phyloP scores from a whole-genome alignment of 2,797 vertebrate species.

The Poliocrania exsul region DNA sequence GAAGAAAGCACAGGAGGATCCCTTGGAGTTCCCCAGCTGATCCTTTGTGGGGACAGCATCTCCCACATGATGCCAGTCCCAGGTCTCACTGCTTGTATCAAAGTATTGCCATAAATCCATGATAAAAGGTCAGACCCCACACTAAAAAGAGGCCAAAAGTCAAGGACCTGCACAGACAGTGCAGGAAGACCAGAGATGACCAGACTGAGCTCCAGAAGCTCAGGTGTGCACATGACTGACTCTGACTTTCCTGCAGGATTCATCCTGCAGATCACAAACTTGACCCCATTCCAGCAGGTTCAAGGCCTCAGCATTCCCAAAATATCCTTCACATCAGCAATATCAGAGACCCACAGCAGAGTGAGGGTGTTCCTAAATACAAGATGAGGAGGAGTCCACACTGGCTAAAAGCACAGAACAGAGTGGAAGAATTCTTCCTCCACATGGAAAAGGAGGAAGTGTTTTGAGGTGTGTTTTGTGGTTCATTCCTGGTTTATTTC shows the following conservation, averaged over 20 bases:
- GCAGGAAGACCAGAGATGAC: neutral
- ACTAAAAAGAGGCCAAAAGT: neutral
- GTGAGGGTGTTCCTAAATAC: neutral
- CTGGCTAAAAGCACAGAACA: rapidly evolving
- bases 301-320: neutral
- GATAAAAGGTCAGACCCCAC: rapidly evolving
- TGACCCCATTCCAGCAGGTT: neutral
- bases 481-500: neutral
- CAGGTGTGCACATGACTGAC: rapidly evolving
- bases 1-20: neutral
- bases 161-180: rapidly evolving
- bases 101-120: neutral
- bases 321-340: neutral
- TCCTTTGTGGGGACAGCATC: rapidly evolving
- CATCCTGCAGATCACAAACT: neutral
- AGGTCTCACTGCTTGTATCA: rapidly evolving
- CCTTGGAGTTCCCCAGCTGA: neutral
- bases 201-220: neutral
- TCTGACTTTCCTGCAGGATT: neutral
- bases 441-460: rapidly evolving
- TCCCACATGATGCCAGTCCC: neutral
- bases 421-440: neutral
- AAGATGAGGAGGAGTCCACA: rapidly evolving
- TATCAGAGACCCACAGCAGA: neutral
- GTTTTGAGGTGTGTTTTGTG: neutral